Percentiles rank a stretch among this genome's conserved stretches.
Evolutionary conservation across 2,113 vertebrate genomes (phyloP).

Genomic region (Nannobrachium achirus): DNA sequence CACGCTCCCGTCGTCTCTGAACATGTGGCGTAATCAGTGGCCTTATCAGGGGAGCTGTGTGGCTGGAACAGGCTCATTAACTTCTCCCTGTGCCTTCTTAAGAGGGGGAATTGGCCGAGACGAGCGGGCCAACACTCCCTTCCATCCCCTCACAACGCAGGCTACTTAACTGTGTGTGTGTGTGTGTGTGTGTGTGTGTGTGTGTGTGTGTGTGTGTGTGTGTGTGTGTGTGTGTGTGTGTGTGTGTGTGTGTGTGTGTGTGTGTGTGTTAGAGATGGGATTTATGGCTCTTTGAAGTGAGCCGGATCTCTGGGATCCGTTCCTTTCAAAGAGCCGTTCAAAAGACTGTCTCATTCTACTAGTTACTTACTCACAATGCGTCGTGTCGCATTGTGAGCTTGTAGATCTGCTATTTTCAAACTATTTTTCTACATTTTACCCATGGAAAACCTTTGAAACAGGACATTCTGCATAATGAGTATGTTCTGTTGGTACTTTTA

Average conservation of each 20-base stretch:
- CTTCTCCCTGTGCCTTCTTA: slow-evolving; percentile 58
- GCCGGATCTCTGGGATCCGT: too few species aligned
- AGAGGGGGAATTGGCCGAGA: slow-evolving; percentile 49
- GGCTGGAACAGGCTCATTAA: slow-evolving; percentile 67
- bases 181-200: slow-evolving; percentile 32
- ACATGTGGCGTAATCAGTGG: slow-evolving; percentile 66
- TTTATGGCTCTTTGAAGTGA: too few species aligned
- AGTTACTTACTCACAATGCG: too few species aligned
- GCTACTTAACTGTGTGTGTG: slow-evolving; percentile 7
- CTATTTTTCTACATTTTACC: too few species aligned
- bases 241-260: background rate
- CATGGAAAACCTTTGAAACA: too few species aligned
- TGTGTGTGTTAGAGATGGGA: too few species aligned
- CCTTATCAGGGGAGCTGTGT: slow-evolving; percentile 52
- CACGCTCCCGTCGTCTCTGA: slow-evolving; percentile 39
- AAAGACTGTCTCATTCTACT: too few species aligned
- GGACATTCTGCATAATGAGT: too few species aligned
- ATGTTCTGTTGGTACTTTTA: too few species aligned
- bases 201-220: slow-evolving; percentile 18
- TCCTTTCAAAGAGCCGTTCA: too few species aligned
- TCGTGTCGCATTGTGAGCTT: too few species aligned
- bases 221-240: background rate
- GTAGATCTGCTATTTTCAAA: too few species aligned
- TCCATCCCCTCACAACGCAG: slow-evolving; percentile 29
- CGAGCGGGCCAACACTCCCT: slow-evolving; percentile 37